These are phyloP conservation scores for Panulirus ornatus DNA, from an alignment of 1,140 invertebrate species.

Conservation along the genomic window DNA sequence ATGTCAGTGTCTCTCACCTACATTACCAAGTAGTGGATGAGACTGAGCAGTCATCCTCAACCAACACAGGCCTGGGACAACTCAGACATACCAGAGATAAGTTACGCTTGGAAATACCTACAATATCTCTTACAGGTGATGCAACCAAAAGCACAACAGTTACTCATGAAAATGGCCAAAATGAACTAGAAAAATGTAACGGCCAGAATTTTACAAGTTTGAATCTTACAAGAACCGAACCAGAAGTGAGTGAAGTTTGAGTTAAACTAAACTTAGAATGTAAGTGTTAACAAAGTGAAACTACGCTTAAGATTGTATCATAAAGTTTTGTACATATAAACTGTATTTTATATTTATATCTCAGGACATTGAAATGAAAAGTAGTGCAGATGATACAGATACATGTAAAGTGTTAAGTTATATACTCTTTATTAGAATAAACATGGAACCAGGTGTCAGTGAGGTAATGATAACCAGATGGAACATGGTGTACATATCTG, in stretches of 20 bases:
- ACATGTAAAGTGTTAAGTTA: neutral
- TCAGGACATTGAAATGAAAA: conserved; percentile 37
- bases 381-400: conserved; percentile 20
- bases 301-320: conserved; percentile 11
- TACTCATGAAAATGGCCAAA: conserved; percentile 32
- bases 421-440: neutral
- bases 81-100: conserved; percentile 60
- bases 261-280: conserved; percentile 29
- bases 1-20: neutral
- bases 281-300: conserved; percentile 12
- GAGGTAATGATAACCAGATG: neutral
- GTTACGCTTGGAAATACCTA: conserved; percentile 56
- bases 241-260: conserved; percentile 69
- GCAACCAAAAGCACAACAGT: neutral
- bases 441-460: neutral
- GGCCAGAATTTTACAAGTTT: conserved; percentile 23
- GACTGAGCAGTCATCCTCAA: conserved; percentile 16
- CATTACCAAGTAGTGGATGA: conserved; percentile 29
- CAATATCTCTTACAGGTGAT: conserved; percentile 39
- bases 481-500: neutral
- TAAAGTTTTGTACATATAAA: conserved; percentile 21
- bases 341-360: conserved; percentile 38
- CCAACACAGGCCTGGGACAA: conserved; percentile 27
- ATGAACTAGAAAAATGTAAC: conserved; percentile 29
- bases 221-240: conserved; percentile 48